Base-by-base conservation (phyloP, 2,888 invertebrate species). In the Chymomyza amoena region DNA sequence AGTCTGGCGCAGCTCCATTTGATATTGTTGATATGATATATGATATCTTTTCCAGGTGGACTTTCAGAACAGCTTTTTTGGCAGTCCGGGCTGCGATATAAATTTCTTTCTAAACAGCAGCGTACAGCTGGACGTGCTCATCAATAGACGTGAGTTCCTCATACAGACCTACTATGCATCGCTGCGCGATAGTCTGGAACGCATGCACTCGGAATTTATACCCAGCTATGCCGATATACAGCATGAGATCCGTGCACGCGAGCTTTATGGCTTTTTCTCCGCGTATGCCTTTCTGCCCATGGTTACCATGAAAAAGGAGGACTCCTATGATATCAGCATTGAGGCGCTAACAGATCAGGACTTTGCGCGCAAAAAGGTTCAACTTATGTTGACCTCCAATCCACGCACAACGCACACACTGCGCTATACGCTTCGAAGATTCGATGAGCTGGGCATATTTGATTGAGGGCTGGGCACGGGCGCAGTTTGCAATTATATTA, bases 31-130 rank as follows among this genome's bases (percentile, higher is more conserved):
- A 25, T 65, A n/a, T 56, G 59, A 25, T 61, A 15, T 6, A 13
- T n/a, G n/a, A 36, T 28, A 57, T 45, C 0, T n/a, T 2, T 2
- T n/a, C 4, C 32, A 90, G 91, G 85, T 91, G 59, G 91, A 91
- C 75, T 91, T 91, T 65, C 91, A 91, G 74, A 90, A 89, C 66
- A 90, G 90, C 63, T 91, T 90, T 79, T 91, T 87, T 56, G 90
- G 91, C 60, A 92, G 91, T 75, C 91, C 91, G 6, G 92, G 91
- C 2, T 89, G 91, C 70, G 92, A 92, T 68, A 87, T 92, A 2
- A 92, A 92, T 65, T 92, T 92, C 84, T 92, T 92, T 72, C 83
- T 92, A 20, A 90, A 90, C 68, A 92, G 91, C 69, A 91, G 91
- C 75, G 87, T 90, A 15, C 89, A 90, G 71, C 76, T 90, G 54